These are phyloP conservation scores for Erpetoichthys calabaricus DNA, from an alignment of 2,797 vertebrate species.

Conservation along the genomic window DNA sequence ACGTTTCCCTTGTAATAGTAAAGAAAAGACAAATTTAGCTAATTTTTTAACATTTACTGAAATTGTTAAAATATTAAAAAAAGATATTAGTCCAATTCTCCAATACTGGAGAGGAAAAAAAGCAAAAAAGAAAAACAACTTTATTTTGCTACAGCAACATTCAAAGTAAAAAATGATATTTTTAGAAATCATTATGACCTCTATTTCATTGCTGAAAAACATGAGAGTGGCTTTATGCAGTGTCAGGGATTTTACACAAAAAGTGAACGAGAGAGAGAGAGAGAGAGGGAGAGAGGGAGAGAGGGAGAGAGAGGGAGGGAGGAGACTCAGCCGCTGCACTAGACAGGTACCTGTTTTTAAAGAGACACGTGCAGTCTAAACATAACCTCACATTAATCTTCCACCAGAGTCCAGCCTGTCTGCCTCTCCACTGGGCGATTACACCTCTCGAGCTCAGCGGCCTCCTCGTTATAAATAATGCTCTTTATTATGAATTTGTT, in stretches of 20 bases:
- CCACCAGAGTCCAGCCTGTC: background rate
- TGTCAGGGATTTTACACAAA: background rate
- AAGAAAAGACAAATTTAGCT: too few species aligned
- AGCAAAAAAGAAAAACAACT: too few species aligned
- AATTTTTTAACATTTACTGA: too few species aligned
- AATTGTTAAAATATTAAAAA: too few species aligned
- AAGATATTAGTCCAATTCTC: too few species aligned
- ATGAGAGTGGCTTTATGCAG: slow-evolving; percentile 10
- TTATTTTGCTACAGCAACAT: too few species aligned
- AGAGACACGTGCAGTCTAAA: background rate
- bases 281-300: background rate
- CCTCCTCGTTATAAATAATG: slow-evolving; percentile 66
- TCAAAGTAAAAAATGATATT: too few species aligned
- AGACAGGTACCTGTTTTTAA: background rate
- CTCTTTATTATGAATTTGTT: slow-evolving; percentile 60
- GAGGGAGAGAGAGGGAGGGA: background rate
- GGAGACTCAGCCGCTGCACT: background rate
- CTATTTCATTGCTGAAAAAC: slow-evolving; percentile 1
- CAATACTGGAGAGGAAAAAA: too few species aligned
- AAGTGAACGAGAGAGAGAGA: background rate
- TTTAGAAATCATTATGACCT: too few species aligned
- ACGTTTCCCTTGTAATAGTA: too few species aligned
- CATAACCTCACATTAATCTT: background rate
- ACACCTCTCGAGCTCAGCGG: slow-evolving; percentile 13
- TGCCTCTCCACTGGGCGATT: slow-evolving; percentile 9